Evolutionary conservation across 1,140 invertebrate species (phyloP), one percentile per base, ranked within the genome.

Genomic region (Centruroides vittatus): DNA sequence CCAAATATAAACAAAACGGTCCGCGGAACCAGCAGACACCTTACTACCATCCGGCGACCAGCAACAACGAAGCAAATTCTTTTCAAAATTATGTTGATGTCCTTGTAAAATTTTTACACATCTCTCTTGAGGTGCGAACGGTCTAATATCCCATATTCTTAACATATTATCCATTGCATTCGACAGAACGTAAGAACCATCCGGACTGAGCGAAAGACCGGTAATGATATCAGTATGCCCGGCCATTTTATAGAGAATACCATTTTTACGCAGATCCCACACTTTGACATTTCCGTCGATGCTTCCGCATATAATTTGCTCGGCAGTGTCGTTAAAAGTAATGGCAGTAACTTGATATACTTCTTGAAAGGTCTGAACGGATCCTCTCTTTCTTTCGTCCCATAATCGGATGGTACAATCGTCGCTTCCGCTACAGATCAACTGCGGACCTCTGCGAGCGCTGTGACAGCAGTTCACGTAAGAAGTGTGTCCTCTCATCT

Each of bases 71-170:
- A 97, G 73, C 53, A 96, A 76, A 76, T 89, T 90, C 82, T 95
- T 96, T 79, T 98, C 95, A 79, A 97, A 99, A 76, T 97, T 98
- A 75, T 98, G 94, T 69, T 94, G 91, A 79, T 98, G 92, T 0
- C 94, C 94, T 61, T 80, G 80, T 61, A 98, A 82, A 48, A 96
- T 84, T 78, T 96, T 95, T 0, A 96, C 85, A 75, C 93, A 97
- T 64, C 96, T 79, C 70, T 98, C 92, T 55, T 84, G 82, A 2
- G 92, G 89, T 3, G 80, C 81, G 73, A 80, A 86, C 49, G 84
- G 83, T 56, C 83, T 68, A 23, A 86, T 76, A 73, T 86, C 85
- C 84, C 84, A 86, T 47, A 84, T 78, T 66, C 83, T 70, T 35
- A 83, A 77, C 63, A 89, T 90, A 69, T 93, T 94, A 74, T 99